Evolutionary conservation across 2,888 invertebrate genomes (phyloP).

Genomic region (Hoplodrina ambigua): DNA sequence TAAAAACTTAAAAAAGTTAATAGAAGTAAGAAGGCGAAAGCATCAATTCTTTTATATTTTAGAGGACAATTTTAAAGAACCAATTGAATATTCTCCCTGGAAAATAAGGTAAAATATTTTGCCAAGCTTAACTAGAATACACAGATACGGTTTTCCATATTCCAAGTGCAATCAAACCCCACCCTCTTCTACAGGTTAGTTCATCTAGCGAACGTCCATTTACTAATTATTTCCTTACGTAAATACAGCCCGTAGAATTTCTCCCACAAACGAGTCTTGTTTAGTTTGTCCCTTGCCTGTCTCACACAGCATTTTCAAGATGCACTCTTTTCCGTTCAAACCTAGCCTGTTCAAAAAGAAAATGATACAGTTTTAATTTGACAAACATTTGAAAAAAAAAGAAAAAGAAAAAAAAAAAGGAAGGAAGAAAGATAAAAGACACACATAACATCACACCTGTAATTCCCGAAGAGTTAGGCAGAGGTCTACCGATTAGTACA

Average conservation of each 20-base stretch:
- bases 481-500: too few relatives aligned
- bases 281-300: conserved; percentile 82
- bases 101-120: too few relatives aligned
- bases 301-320: conserved; percentile 91
- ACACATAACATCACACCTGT: too few relatives aligned
- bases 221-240: conserved; percentile 87
- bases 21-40: too few relatives aligned
- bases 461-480: too few relatives aligned
- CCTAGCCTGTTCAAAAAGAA: conserved; percentile 83
- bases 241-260: conserved; percentile 92
- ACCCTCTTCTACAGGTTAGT: not conserved
- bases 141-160: not conserved
- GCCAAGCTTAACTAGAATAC: not conserved
- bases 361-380: not conserved
- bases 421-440: too few relatives aligned
- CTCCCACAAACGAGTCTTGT: conserved; percentile 91
- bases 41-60: too few relatives aligned
- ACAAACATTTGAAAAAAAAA: not conserved
- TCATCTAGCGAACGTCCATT: not conserved
- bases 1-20: too few relatives aligned
- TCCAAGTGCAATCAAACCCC: not conserved
- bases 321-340: conserved; percentile 90
- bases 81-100: too few relatives aligned
- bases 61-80: too few relatives aligned
- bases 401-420: not conserved